Base-by-base conservation (phyloP, 2,888 invertebrate genomes). In the Homarus gammarus region DNA sequence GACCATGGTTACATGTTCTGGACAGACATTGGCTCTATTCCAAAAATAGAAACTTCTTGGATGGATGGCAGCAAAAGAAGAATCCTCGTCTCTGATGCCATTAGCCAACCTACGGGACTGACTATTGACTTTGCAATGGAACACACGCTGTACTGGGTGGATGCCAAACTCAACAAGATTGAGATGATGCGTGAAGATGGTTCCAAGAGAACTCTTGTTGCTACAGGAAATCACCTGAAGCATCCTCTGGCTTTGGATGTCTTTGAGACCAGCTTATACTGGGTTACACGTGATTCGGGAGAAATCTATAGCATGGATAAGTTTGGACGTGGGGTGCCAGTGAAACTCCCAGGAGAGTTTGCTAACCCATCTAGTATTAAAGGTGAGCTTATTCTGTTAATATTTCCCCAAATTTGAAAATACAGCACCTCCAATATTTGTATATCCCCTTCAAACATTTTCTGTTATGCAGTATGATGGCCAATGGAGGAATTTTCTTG, bases 21-120 rank as follows among this genome's bases (percentile, higher is more conserved):
- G 98, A 96, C 98, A 0, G 99, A 99, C 94, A 96, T 97, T 0
- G 98, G 99, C 6, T 96, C 96, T 0, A 96, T 96, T 2, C 97
- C 98, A 0, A 99, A 98, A 94, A 98, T 99, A 91, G 99, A 99
- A 94, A 96, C 96, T 3, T 96, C 98, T 1, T 99, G 99, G 98
- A 98, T 99, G 98, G 99, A 99, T 93, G 99, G 99, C 0, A 97
- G 96, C 0, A 97, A 97, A 93, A 95, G 98, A 1, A 95, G 96
- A 84, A 96, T 97, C 0, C 94, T 99, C 2, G 96, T 98, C 10
- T 96, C 96, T 0, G 97, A 97, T 90, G 95, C 96, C 90, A 95
- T 99, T 40, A 95, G 97, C 68, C 97, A 97, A 93, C 99, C 99
- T 0, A 96, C 97, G 0, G 98, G 98, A 0, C 94, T 99, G 15